A percentile compares a stretch with the other conserved stretches of the same genome.
phyloP scores from a whole-genome alignment of 2,888 invertebrate species.

The Bedellia somnulentella region DNA sequence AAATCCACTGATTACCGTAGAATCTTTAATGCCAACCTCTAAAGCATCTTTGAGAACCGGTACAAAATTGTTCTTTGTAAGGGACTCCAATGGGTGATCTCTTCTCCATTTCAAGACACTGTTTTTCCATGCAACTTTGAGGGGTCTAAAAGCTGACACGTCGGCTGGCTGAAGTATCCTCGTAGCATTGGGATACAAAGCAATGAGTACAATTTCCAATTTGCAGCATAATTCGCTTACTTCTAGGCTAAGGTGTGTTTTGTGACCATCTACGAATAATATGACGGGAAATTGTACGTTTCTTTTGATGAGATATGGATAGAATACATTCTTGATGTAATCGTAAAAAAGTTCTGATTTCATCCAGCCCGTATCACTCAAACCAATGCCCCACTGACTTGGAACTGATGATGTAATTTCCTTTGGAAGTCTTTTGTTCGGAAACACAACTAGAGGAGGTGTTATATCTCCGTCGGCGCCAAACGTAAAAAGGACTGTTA shows the following conservation, averaged over 20 bases:
- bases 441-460: background rate
- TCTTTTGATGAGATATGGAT: slow-evolving; percentile 18
- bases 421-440: background rate
- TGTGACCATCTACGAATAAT: slow-evolving; percentile 24
- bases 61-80: slow-evolving; percentile 1
- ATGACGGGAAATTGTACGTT: slow-evolving; percentile 19
- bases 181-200: slow-evolving; percentile 3
- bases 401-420: background rate
- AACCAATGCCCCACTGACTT: background rate
- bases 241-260: slow-evolving; percentile 18
- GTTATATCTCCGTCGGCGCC: background rate
- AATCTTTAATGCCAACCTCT: slow-evolving; percentile 2
- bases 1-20: slow-evolving; percentile 5
- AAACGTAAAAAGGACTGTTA: background rate
- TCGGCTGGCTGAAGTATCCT: slow-evolving; percentile 1
- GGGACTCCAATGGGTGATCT: background rate
- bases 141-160: slow-evolving; percentile 1
- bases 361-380: slow-evolving; percentile 10
- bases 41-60: slow-evolving; percentile 2
- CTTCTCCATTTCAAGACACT: slow-evolving; percentile 1
- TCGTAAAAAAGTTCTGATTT: slow-evolving; percentile 22
- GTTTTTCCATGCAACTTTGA: slow-evolving; percentile 2
- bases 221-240: slow-evolving; percentile 3
- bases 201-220: slow-evolving; percentile 1
- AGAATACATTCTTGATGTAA: slow-evolving; percentile 21